These are phyloP conservation scores for Drosophila truncata DNA, from an alignment of 1,140 invertebrate species.

Conservation along the genomic window DNA sequence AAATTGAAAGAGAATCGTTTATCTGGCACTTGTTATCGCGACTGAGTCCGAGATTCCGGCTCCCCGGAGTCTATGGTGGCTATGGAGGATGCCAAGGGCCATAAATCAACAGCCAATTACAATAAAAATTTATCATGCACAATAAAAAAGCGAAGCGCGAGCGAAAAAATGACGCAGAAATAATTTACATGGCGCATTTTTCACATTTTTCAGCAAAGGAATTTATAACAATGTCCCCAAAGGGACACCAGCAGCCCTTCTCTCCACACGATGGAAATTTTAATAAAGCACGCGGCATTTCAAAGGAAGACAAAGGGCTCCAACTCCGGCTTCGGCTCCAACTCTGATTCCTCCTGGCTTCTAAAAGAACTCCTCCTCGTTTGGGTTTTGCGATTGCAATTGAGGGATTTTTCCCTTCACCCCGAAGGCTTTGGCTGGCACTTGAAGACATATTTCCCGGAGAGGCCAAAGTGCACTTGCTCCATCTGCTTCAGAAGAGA, in stretches of 20 bases:
- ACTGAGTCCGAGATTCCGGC: slow-evolving; percentile 33
- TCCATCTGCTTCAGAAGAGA: slow-evolving; percentile 11
- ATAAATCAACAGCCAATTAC: slow-evolving; percentile 83
- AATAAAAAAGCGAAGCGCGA: slow-evolving; percentile 58
- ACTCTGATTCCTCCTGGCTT: background rate
- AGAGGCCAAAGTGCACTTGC: slow-evolving; percentile 66
- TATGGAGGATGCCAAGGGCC: slow-evolving; percentile 33
- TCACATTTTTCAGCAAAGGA: slow-evolving; percentile 75
- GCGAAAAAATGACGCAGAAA: slow-evolving; percentile 62
- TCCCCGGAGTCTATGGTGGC: slow-evolving; percentile 12
- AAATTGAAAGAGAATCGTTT: slow-evolving; percentile 67
- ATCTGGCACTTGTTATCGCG: slow-evolving; percentile 61
- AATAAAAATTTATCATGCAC: slow-evolving; percentile 83
- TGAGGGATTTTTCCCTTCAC: slow-evolving; percentile 19
- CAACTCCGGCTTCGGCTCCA: background rate
- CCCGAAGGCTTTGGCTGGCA: slow-evolving; percentile 23
- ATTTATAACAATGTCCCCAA: slow-evolving; percentile 82
- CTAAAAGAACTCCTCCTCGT: slow-evolving; percentile 18
- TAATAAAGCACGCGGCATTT: slow-evolving; percentile 77
- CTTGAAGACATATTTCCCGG: slow-evolving; percentile 72
- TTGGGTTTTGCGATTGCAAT: slow-evolving; percentile 42
- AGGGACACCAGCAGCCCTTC: slow-evolving; percentile 36
- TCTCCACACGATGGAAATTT: slow-evolving; percentile 64
- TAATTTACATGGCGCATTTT: slow-evolving; percentile 82
- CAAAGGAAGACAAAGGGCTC: slow-evolving; percentile 48